A percentile compares a stretch with the other conserved stretches of the same genome.
phyloP scores from a whole-genome alignment of 2,113 vertebrate genomes.

The Vanacampus margaritifer region DNA sequence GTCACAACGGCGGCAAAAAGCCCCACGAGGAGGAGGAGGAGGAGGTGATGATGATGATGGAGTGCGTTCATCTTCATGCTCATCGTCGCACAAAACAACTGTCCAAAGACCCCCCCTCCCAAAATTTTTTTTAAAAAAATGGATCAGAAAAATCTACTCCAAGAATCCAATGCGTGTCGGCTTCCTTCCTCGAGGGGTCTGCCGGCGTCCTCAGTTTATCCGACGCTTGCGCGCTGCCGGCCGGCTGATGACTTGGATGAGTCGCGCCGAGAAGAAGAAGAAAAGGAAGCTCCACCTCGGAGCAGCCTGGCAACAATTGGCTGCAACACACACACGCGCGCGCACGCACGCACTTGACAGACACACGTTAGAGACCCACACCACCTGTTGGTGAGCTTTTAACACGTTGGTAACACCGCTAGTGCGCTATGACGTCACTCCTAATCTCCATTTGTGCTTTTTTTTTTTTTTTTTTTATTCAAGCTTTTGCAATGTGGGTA shows the following conservation, averaged over 20 bases:
- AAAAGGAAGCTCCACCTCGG: conserved; percentile 6
- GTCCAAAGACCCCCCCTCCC: not conserved
- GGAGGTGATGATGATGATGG: not conserved
- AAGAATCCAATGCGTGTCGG: not conserved
- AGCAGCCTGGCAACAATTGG: conserved; percentile 3
- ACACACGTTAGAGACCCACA: not conserved
- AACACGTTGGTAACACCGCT: not conserved
- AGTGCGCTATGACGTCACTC: not conserved
- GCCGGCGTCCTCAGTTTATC: not conserved
- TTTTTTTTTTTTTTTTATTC: no score
- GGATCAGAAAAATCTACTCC: no score
- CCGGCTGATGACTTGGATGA: not conserved
- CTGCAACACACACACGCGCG: not conserved
- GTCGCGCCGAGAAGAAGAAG: not conserved
- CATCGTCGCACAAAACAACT: not conserved
- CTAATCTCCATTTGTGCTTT: no score
- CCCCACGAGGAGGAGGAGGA: not conserved
- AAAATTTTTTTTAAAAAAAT: no score
- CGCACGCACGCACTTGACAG: not conserved
- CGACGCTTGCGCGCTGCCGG: not conserved
- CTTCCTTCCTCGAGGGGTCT: no score
- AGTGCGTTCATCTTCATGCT: not conserved
- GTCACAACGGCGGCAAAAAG: conserved; percentile 23
- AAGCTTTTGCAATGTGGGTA: no score
- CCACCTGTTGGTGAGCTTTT: conserved; percentile 1